phyloP scores from a whole-genome alignment of 2,113 vertebrate genomes.

The Podarcis raffonei region DNA sequence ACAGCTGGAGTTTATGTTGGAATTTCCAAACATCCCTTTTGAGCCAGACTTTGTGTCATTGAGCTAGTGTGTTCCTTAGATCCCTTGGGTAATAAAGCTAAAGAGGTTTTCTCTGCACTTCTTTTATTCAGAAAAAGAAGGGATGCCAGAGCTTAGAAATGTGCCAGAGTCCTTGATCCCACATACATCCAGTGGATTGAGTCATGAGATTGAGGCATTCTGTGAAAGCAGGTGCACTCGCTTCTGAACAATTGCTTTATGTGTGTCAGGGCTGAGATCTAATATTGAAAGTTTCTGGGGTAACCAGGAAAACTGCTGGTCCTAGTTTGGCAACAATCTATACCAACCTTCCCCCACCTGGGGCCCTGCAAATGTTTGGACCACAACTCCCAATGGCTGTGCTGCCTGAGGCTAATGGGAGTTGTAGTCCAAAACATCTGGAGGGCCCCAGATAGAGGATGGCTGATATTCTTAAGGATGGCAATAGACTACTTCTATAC shows the following conservation, averaged over 20 bases:
- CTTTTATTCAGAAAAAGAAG: not conserved
- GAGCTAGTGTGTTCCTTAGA: not conserved
- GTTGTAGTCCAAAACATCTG: too few species aligned
- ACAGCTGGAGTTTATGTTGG: slow-evolving; percentile 36
- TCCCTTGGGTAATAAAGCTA: not conserved
- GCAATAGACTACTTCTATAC: not conserved
- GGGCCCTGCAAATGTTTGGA: too few species aligned
- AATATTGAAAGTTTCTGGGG: not conserved
- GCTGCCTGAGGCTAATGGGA: too few species aligned
- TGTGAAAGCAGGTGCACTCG: not conserved
- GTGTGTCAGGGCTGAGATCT: too few species aligned
- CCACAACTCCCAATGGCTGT: too few species aligned
- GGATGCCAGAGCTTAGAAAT: not conserved
- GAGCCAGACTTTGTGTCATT: not conserved
- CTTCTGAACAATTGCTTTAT: not conserved
- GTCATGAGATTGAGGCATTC: not conserved
- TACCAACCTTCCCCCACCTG: too few species aligned
- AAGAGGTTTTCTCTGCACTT: not conserved
- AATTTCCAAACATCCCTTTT: slow-evolving; percentile 44
- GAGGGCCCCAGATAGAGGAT: too few species aligned
- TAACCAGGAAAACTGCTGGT: not conserved
- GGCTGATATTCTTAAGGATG: not conserved
- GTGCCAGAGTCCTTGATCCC: not conserved
- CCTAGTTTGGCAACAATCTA: not conserved
- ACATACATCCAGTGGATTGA: not conserved